Conservation (phyloP, 1,140 invertebrate species). For the Protaetia brevitarsis region DNA sequence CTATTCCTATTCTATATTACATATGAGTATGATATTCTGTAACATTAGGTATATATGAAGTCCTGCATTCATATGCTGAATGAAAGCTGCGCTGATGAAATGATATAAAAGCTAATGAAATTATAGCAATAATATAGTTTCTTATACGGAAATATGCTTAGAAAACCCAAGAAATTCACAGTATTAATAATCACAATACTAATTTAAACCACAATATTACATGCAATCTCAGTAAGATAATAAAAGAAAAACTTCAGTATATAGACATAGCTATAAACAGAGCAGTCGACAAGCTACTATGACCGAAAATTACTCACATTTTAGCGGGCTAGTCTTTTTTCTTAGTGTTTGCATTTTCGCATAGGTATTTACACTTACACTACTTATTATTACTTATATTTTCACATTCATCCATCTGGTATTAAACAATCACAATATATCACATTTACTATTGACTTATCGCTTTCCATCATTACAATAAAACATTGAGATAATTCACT, state of each 20-base stretch:
- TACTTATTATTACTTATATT: neutral
- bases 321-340: constrained; percentile 84
- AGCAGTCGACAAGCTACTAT: no score
- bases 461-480: constrained; percentile 25
- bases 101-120: no score
- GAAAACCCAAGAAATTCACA: neutral
- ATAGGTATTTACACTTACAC: constrained; percentile 9
- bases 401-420: constrained; percentile 30
- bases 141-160: neutral
- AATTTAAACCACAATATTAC: neutral
- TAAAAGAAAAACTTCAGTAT: no score
- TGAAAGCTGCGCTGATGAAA: no score
- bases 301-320: constrained; percentile 73
- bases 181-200: neutral
- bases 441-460: constrained; percentile 28
- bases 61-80: no score
- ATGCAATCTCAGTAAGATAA: neutral
- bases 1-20: no score
- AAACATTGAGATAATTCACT: constrained; percentile 9
- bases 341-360: constrained; percentile 76
- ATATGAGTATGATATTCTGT: no score
- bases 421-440: constrained; percentile 31
- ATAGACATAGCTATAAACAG: no score
- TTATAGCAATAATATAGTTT: neutral
- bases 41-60: no score